Base-by-base conservation (phyloP, 2,888 invertebrate genomes). In the Dryocosmus kuriphilus region DNA sequence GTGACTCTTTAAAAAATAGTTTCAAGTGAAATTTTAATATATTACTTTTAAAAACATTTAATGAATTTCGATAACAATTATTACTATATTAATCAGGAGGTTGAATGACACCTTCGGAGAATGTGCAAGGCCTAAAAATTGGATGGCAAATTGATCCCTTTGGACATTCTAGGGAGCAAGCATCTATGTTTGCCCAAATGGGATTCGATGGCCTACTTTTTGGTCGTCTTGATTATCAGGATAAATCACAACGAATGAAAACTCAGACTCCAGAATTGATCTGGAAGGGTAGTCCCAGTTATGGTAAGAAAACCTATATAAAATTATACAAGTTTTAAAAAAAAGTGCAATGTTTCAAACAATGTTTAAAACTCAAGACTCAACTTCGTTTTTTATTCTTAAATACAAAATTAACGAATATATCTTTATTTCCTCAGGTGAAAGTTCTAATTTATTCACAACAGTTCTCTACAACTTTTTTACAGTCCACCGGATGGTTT, bases 191-290 rank as follows among this genome's bases (percentile, higher is more conserved):
- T 67, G 85, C 85, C 0, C 95, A 95, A 90, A 95, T 98, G 94
- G 98, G 97, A 82, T 98, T 95, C 88, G 98, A 98, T 88, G 98
- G 97, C 0, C 91, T 97, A 81, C 96, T 98, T 87, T 94, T 98
- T 77, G 98, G 97, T 0, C 94, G 98, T 30, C 93, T 98, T 32
- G 98, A 98, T 91, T 97, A 96, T 90, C 95, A 96, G 88, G 98
- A 98, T 88, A 98, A 97, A 89, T 79, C 79, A 0, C 85, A 92
- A 0, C 92, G 98, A 75, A 89, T 95, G 19, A 79, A 84, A 1
- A 92, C 92, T 0, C 94, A 94, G 86, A 94, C 93, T 0, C 94
- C 97, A 91, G 98, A 98, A 92, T 95, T 97, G 93, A 91, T 98
- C 27, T 98, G 98, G 98, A 92, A 94, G 85, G 95, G 94, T 0